phyloP scores from a whole-genome alignment of 53 echinoderm and acorn worm genomes.

The Zoroaster sp. region DNA sequence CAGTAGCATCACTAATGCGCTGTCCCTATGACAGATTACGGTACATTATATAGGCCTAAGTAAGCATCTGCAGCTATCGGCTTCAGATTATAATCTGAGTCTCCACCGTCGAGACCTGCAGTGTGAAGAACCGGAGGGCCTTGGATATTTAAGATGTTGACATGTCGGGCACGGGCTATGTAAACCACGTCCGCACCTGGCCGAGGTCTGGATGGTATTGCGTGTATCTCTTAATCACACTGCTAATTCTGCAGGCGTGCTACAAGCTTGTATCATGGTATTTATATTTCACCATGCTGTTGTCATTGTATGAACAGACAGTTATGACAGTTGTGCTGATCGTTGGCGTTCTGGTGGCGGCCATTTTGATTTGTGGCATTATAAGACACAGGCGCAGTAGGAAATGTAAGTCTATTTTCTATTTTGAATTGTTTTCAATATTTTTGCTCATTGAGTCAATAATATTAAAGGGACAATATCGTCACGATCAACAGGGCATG shows the following conservation, averaged over 20 bases:
- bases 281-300: conserved; percentile 49
- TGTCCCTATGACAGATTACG: neutral
- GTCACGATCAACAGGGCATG: too few species aligned
- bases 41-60: neutral
- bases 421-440: too few species aligned
- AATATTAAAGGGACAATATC: too few species aligned
- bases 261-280: conserved; percentile 56
- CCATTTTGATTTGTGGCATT: conserved; percentile 49
- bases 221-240: neutral
- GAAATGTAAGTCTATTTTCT: conserved; percentile 3
- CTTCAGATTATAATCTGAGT: neutral
- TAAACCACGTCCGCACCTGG: conserved; percentile 51
- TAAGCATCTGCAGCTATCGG: neutral
- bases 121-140: neutral
- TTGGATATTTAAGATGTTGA: neutral
- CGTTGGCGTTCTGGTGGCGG: conserved; percentile 23
- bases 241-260: conserved; percentile 13
- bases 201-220: neutral
- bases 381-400: conserved; percentile 32
- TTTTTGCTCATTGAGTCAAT: too few species aligned
- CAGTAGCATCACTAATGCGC: neutral
- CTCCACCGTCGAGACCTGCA: neutral
- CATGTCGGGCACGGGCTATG: conserved; percentile 48
- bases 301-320: conserved; percentile 53
- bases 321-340: conserved; percentile 30